Evolutionary conservation across 2,888 invertebrate species (phyloP).

Genomic region (Syrista parreyssii): DNA sequence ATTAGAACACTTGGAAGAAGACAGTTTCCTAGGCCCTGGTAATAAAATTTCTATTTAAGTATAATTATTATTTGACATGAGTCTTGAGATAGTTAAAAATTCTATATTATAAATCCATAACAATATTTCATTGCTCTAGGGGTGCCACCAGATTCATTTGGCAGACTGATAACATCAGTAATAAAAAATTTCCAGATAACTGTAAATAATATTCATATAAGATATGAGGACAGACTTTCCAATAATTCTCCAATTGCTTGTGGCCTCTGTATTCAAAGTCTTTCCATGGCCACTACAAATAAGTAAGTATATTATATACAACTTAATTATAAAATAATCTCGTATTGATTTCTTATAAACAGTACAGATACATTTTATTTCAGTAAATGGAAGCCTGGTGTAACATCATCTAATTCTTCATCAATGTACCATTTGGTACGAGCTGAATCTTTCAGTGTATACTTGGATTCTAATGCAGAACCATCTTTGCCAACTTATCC

Average conservation of each 20-base stretch:
- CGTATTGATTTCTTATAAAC: background rate
- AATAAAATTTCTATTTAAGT: slow-evolving; percentile 11
- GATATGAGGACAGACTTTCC: slow-evolving; percentile 82
- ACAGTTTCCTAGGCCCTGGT: slow-evolving; percentile 67
- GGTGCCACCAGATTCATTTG: slow-evolving; percentile 76
- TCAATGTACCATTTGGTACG: slow-evolving; percentile 80
- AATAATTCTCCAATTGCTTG: slow-evolving; percentile 77
- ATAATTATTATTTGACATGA: background rate
- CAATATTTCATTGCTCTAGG: slow-evolving; percentile 58
- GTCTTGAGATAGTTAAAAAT: slow-evolving; percentile 15
- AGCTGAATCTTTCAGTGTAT: slow-evolving; percentile 80
- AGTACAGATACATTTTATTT: slow-evolving; percentile 29
- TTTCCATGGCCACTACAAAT: slow-evolving; percentile 85
- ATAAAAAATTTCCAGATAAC: slow-evolving; percentile 85
- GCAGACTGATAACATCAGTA: slow-evolving; percentile 79
- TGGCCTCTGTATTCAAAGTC: slow-evolving; percentile 81
- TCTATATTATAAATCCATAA: background rate
- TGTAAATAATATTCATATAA: slow-evolving; percentile 81
- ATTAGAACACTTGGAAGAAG: slow-evolving; percentile 75
- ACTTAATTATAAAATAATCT: background rate
- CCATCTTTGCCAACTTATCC: slow-evolving; percentile 46
- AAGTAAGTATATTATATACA: slow-evolving; percentile 67
- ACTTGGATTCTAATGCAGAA: slow-evolving; percentile 77
- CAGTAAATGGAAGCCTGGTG: slow-evolving; percentile 82
- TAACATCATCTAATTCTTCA: slow-evolving; percentile 71